A percentile compares a stretch with the other conserved stretches of the same genome.
Conservation (phyloP, 2,113 vertebrate species). For the Propithecus coquereli region DNA sequence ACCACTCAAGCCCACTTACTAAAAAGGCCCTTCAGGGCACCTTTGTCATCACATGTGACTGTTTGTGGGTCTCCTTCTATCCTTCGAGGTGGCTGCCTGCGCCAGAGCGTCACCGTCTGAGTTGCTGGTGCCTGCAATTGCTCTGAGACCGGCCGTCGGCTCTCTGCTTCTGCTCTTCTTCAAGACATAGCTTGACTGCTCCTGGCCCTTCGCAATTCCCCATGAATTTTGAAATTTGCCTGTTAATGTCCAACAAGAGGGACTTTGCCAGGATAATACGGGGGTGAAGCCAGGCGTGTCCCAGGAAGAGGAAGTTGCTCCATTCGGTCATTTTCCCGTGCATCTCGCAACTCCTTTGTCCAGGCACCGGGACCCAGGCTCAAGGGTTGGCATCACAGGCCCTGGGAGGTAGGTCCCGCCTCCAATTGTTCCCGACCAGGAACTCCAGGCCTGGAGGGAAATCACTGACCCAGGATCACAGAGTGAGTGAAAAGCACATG, state of each 20-base stretch:
- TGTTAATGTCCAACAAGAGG: neutral
- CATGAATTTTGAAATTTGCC: neutral
- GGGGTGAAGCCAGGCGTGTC: neutral
- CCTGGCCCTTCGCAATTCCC: neutral
- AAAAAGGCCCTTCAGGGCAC: neutral
- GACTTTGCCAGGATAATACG: neutral
- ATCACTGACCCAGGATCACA: neutral
- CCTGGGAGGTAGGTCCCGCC: rapidly evolving
- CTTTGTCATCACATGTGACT: neutral
- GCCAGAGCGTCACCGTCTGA: rapidly evolving
- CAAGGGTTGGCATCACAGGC: too few species aligned
- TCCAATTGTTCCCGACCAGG: rapidly evolving
- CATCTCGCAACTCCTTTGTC: neutral
- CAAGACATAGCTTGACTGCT: neutral
- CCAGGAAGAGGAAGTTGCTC: neutral
- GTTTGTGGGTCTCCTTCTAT: neutral
- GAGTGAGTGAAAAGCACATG: rapidly evolving
- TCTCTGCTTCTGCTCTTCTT: neutral
- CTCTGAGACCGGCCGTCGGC: neutral
- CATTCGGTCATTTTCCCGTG: neutral
- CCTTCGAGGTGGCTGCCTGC: neutral
- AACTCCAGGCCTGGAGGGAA: too few species aligned
- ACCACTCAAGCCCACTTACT: neutral
- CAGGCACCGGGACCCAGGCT: neutral
- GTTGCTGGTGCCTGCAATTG: neutral